These are phyloP conservation scores for Enteromius argenteus DNA, from an alignment of 2,797 vertebrate species.

Conservation along the genomic window DNA sequence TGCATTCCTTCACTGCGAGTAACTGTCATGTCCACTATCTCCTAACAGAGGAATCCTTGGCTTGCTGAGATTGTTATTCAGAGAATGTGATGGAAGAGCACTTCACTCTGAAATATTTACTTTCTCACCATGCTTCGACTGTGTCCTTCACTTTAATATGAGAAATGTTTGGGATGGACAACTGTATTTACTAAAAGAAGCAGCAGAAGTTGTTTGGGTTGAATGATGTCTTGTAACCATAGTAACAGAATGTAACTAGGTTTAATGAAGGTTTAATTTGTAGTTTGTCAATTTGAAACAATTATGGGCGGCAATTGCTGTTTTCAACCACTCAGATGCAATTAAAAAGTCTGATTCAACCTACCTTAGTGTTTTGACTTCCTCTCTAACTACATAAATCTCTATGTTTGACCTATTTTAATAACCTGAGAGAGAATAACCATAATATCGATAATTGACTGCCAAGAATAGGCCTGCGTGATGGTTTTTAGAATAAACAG, in stretches of 20 bases:
- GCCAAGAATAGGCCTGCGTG: background rate
- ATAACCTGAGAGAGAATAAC: background rate
- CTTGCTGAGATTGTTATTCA: conserved; percentile 31
- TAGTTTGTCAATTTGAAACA: background rate
- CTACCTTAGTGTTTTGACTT: background rate
- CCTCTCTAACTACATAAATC: background rate
- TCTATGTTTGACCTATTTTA: background rate
- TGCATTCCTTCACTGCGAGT: conserved; percentile 20
- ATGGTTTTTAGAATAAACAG: background rate
- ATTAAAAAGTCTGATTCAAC: background rate
- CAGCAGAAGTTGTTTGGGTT: background rate
- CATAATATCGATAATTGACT: background rate
- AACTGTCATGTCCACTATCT: conserved; percentile 31
- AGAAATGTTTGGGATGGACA: background rate
- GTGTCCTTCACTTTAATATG: background rate
- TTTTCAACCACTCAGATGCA: background rate
- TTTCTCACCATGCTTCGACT: background rate
- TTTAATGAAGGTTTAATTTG: background rate
- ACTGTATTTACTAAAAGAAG: background rate
- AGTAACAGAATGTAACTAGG: background rate
- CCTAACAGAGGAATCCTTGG: conserved; percentile 9
- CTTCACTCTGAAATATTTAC: background rate
- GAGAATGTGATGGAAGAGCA: conserved; percentile 36
- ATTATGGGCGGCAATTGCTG: background rate
- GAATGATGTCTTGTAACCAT: background rate